Percentiles rank a stretch among this genome's conserved stretches.
Conservation (phyloP, 2,113 vertebrate genomes). For the Furnarius figulus region DNA sequence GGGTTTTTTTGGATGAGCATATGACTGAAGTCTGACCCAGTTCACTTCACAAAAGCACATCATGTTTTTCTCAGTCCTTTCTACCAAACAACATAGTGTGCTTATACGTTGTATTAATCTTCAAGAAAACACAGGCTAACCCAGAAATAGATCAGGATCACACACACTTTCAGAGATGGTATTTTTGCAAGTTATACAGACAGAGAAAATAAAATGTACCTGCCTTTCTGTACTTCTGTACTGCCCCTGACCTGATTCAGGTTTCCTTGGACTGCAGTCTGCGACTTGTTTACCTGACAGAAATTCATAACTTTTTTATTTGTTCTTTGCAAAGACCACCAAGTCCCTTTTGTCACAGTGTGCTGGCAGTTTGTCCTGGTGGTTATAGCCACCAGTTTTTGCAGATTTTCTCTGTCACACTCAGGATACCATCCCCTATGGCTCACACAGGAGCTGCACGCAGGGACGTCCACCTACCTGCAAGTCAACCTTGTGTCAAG, state of each 20-base stretch:
- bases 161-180: constrained; percentile 56
- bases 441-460: neutral
- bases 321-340: neutral
- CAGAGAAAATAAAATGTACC: constrained; percentile 51
- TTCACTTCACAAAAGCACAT: constrained; percentile 8
- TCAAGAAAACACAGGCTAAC: constrained; percentile 55
- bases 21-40: constrained; percentile 21
- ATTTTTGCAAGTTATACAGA: constrained; percentile 61
- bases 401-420: neutral
- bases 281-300: neutral
- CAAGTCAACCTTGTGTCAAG: neutral
- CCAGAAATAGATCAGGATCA: constrained; percentile 59
- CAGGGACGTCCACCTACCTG: fast-evolving
- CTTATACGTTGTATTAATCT: constrained; percentile 8
- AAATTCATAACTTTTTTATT: neutral
- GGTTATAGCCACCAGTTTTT: neutral
- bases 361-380: neutral
- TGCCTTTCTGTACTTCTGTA: constrained; percentile 9
- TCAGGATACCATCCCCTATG: neutral
- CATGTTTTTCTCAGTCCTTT: neutral
- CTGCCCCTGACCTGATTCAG: constrained; percentile 32
- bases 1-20: neutral
- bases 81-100: constrained; percentile 6
- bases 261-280: constrained; percentile 8
- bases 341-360: neutral